Evolutionary conservation across 1,140 invertebrate species (phyloP), one percentile per base, ranked within the genome.

Genomic region (Diachasma alloeum): DNA sequence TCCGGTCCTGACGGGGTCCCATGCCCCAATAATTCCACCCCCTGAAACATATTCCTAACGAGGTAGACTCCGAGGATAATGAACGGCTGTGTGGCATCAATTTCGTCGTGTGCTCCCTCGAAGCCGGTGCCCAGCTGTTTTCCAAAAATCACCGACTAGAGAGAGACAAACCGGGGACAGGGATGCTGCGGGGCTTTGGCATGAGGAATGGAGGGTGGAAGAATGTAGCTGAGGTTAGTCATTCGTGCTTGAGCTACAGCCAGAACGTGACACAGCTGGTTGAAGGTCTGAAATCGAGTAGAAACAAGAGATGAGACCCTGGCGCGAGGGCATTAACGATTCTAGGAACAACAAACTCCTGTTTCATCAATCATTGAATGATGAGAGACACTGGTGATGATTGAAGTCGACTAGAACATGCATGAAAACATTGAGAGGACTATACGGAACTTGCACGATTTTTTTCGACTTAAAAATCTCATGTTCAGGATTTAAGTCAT

Each of bases 201-300:
- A 59, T 59, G 53, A 15, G 24, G 59, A 31, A 1, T 63, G 1
- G 24, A 63, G 59, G 59, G 48, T 17, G 59, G 1, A 15, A 59
- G 53, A n/a, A 22, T 22, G 59, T 19, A 15, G 24, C 24, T 63
- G 59, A 63, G 59, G 59, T 63, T 63, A 26, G 59, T 63, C 24
- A 19, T 26, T 63, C 22, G 24, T 63, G 67, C 36, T 22, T 69
- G 67, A 37, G 42, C 68, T 37, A 70, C 17, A 15, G 44, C 22
- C 15, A 46, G 44, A 42, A 72, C 69, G 69, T 72, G 69, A 72
- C 69, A 48, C 69, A 72, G 69, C 69, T 72, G 69, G 44, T 22
- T 22, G 44, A 17, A 26, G n/a, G 69, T 22, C 13, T 39, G 39
- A 39, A 37, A 39, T 69, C 24, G 39, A 72, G 39, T 44, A 26